Evolutionary conservation across 2,113 vertebrate genomes (phyloP).

Genomic region (Dolichotis patagonum): DNA sequence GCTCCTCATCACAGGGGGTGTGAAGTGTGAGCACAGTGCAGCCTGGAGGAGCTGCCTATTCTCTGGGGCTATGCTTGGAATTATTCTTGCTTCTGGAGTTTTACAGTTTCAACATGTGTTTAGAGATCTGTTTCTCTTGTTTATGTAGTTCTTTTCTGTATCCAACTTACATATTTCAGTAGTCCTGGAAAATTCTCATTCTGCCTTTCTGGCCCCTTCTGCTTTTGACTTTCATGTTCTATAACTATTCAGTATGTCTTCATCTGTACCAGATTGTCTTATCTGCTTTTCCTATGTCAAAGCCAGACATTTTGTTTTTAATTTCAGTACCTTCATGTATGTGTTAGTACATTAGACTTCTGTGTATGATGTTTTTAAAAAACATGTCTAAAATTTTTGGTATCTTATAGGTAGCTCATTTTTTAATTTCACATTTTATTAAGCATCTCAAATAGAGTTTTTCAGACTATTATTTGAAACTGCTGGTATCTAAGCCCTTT

Average conservation of each 20-base stretch:
- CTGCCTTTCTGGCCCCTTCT: not conserved
- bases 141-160: not conserved
- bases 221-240: not conserved
- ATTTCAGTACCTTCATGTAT: fast-evolving
- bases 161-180: not conserved
- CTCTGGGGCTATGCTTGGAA: not conserved
- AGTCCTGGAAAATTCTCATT: not conserved
- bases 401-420: not conserved
- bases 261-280: not conserved
- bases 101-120: not conserved
- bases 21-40: no score
- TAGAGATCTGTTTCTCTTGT: not conserved
- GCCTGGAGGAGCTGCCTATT: not conserved
- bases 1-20: fast-evolving
- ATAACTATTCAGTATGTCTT: not conserved
- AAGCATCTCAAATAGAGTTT: not conserved
- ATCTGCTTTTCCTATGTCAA: not conserved
- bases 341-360: fast-evolving
- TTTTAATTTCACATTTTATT: not conserved
- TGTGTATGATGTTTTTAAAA: not conserved
- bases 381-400: not conserved
- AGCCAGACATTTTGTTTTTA: not conserved
- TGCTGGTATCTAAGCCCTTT: not conserved
- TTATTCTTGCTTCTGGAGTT: not conserved
- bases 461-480: not conserved